phyloP scores from a whole-genome alignment of 2,113 vertebrate genomes.

The Phoxinus phoxinus region DNA sequence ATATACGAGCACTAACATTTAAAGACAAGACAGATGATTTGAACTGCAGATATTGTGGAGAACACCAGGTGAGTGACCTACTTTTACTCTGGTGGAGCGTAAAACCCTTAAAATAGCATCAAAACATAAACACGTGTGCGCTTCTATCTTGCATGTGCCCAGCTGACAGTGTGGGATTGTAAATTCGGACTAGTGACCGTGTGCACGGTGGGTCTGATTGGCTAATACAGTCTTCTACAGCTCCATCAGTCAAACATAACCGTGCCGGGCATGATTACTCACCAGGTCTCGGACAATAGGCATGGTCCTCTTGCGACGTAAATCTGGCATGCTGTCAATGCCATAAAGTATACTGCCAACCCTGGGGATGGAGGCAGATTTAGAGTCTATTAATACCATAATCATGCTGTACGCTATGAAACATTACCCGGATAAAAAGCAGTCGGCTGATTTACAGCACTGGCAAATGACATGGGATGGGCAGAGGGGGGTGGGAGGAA shows the following conservation, averaged over 20 bases:
- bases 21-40: constrained; percentile 39
- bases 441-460: constrained; percentile 71
- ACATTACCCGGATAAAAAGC: constrained; percentile 67
- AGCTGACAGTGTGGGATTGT: constrained; percentile 52
- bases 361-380: constrained; percentile 77
- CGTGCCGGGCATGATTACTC: constrained; percentile 77
- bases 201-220: constrained; percentile 60
- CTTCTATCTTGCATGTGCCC: constrained; percentile 32
- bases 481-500: constrained; percentile 6
- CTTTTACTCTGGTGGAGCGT: constrained; percentile 31
- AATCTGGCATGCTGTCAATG: constrained; percentile 99
- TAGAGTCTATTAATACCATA: constrained; percentile 81
- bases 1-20: constrained; percentile 8
- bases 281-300: constrained; percentile 97
- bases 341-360: constrained; percentile 90
- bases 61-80: constrained; percentile 33
- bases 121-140: constrained; percentile 54
- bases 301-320: constrained; percentile 93
- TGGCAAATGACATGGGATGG: constrained; percentile 56
- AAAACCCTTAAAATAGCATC: constrained; percentile 42
- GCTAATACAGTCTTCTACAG: constrained; percentile 43
- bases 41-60: constrained; percentile 25
- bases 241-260: constrained; percentile 74
- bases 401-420: constrained; percentile 72
- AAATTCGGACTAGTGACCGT: not conserved